phyloP scores from a whole-genome alignment of 2,888 invertebrate genomes.

The Tinea pellionella region DNA sequence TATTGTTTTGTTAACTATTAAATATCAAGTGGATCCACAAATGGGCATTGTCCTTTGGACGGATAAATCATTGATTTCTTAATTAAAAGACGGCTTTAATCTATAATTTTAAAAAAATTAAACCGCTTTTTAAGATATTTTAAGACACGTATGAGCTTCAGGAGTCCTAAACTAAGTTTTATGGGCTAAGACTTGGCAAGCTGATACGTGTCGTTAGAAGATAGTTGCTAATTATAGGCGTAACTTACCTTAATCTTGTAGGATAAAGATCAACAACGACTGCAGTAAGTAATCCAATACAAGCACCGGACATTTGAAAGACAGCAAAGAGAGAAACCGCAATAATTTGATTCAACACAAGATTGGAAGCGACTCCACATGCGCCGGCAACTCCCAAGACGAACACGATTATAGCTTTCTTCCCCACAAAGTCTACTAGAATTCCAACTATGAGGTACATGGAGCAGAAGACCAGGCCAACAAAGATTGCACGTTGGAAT shows the following conservation, averaged over 20 bases:
- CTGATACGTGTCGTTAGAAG: too few species aligned
- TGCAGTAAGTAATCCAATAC: constrained; percentile 68
- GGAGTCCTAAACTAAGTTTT: too few species aligned
- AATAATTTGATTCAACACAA: constrained; percentile 64
- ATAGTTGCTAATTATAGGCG: too few species aligned
- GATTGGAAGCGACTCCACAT: constrained; percentile 71
- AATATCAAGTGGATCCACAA: too few species aligned
- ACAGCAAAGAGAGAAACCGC: constrained; percentile 70
- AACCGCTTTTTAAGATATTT: too few species aligned
- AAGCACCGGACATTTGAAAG: constrained; percentile 67
- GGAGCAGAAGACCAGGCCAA: constrained; percentile 73
- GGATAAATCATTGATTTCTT: too few species aligned
- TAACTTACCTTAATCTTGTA: constrained; percentile 60
- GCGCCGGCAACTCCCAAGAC: constrained; percentile 61
- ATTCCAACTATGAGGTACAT: constrained; percentile 75
- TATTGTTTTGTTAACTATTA: too few species aligned
- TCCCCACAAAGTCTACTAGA: constrained; percentile 62
- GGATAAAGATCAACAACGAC: constrained; percentile 71
- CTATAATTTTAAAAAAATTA: too few species aligned
- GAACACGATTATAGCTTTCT: constrained; percentile 66
- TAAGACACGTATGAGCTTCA: too few species aligned
- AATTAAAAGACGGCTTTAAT: too few species aligned
- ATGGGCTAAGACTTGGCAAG: too few species aligned
- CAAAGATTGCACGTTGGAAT: constrained; percentile 74
- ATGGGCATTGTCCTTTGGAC: too few species aligned